Evolutionary conservation across 53 echinoderm and acorn worm genomes (phyloP).

Genomic region (Arbacia lixula): DNA sequence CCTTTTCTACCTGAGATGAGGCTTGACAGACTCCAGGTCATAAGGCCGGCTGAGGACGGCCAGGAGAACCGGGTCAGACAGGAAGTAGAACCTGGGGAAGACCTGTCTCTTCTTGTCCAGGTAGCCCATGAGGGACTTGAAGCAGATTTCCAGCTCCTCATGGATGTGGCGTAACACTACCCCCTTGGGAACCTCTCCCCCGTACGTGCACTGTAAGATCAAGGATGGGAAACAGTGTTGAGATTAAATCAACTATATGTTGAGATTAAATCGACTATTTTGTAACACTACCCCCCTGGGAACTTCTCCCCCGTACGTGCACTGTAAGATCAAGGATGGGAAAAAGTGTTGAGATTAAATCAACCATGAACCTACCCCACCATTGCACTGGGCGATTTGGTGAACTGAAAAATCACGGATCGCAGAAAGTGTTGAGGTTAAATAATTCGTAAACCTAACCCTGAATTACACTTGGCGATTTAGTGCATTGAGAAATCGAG

Average conservation of each 20-base stretch:
- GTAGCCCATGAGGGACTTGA: constrained; percentile 95
- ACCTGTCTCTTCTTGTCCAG: constrained; percentile 97
- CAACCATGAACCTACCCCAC: constrained; percentile 90
- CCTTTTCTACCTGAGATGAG: constrained; percentile 93
- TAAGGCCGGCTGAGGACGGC: constrained; percentile 90
- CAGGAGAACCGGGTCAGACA: constrained; percentile 93
- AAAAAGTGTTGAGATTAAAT: neutral
- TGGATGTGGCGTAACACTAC: constrained; percentile 92
- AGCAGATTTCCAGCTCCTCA: constrained; percentile 98
- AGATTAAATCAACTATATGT: too few species aligned
- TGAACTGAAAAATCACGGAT: constrained; percentile 61
- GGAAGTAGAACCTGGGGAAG: constrained; percentile 98
- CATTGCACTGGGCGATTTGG: constrained; percentile 86
- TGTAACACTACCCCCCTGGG: constrained; percentile 92
- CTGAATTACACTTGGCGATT: too few species aligned
- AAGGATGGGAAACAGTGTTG: neutral
- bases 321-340: constrained; percentile 41
- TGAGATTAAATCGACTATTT: too few species aligned
- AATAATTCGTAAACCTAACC: too few species aligned
- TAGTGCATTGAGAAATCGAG: constrained; percentile 67
- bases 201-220: constrained; percentile 78
- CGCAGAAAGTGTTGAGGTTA: neutral
- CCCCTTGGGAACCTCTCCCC: constrained; percentile 96
- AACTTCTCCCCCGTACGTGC: constrained; percentile 93
- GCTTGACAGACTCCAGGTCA: constrained; percentile 93